phyloP scores from a whole-genome alignment of 64 coral and sea anemone genomes.

The Hydrozoanthus tunicans region DNA sequence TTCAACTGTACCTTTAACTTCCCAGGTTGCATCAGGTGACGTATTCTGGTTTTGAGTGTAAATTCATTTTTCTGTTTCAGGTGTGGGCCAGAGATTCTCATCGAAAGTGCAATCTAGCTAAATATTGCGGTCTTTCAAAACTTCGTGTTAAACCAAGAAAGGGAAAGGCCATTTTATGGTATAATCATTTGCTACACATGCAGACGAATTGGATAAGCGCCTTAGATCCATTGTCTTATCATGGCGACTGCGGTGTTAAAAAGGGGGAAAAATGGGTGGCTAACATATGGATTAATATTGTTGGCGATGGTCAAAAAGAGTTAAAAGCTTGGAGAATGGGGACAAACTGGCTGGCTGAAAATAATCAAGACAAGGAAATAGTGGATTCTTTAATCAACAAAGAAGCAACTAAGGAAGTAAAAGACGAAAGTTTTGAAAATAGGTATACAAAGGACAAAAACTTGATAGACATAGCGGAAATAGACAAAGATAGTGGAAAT shows the following conservation, averaged over 20 bases:
- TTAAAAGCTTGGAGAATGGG: conserved; percentile 83
- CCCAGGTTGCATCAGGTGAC: too few relatives aligned
- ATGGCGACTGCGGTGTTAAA: conserved; percentile 79
- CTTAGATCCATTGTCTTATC: conserved; percentile 76
- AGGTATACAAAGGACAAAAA: conserved; percentile 69
- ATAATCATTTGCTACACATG: conserved; percentile 79
- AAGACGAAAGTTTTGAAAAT: conserved; percentile 53
- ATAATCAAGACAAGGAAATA: conserved; percentile 81
- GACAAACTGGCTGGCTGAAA: conserved; percentile 76
- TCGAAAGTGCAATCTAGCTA: conserved; percentile 81
- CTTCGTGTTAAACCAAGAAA: conserved; percentile 73
- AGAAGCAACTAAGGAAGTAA: conserved; percentile 10
- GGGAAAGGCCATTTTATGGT: conserved; percentile 94
- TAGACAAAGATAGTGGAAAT: neutral
- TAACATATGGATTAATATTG: conserved; percentile 87
- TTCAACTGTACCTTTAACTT: too few relatives aligned
- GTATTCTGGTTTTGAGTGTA: neutral
- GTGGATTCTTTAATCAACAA: conserved; percentile 48
- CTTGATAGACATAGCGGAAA: neutral
- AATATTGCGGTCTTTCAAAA: conserved; percentile 78
- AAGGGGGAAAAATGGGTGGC: conserved; percentile 95
- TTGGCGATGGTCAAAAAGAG: conserved; percentile 78
- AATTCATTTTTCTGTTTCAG: conserved; percentile 49
- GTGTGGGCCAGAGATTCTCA: conserved; percentile 74
- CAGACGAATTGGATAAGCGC: conserved; percentile 72